phyloP scores from a whole-genome alignment of 1,140 invertebrate species.

The Cydia amplana region DNA sequence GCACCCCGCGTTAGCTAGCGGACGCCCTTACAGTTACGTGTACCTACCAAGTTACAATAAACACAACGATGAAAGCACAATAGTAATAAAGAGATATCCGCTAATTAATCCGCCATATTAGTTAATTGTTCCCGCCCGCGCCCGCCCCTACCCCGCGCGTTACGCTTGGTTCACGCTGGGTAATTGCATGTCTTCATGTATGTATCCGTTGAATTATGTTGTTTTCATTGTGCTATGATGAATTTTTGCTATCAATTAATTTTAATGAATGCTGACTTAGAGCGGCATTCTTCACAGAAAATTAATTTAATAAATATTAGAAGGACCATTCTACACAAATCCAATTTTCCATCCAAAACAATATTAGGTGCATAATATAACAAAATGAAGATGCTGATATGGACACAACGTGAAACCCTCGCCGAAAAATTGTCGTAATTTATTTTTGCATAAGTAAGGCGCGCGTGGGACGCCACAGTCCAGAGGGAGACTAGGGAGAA shows the following conservation, averaged over 20 bases:
- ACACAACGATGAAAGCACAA: constrained; percentile 1
- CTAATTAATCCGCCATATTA: constrained; percentile 68
- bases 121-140: constrained; percentile 55
- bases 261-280: neutral
- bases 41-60: neutral
- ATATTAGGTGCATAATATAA: no score
- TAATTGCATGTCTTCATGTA: constrained; percentile 47
- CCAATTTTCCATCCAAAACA: no score
- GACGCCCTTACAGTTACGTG: no score
- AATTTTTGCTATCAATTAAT: neutral
- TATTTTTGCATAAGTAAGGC: no score
- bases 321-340: no score
- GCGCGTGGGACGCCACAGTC: no score
- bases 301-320: no score
- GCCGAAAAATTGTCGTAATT: no score
- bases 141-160: constrained; percentile 36
- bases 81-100: neutral
- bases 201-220: constrained; percentile 32
- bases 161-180: constrained; percentile 45
- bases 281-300: neutral
- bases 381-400: no score
- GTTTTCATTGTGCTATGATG: constrained; percentile 18
- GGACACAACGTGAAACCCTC: no score
- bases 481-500: no score
- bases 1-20: no score